Conservation (phyloP, 2,797 vertebrate species). For the Crax fasciolata region DNA sequence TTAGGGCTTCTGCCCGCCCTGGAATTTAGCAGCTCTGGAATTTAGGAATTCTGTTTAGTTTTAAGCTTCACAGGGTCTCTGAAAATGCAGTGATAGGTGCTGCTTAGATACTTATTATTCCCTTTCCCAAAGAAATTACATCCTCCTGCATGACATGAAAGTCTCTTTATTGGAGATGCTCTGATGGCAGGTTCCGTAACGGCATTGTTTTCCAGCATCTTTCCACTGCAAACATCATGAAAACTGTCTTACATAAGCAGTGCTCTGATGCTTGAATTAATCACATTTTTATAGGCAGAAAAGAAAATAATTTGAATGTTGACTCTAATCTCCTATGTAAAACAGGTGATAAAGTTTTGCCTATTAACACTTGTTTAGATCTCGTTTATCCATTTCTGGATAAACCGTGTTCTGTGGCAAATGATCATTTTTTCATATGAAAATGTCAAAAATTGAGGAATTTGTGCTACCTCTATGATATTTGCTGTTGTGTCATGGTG, state of each 20-base stretch:
- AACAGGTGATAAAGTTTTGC: constrained; percentile 73
- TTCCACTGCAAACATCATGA: neutral
- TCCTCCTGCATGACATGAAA: neutral
- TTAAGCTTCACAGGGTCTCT: neutral
- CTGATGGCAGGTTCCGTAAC: neutral
- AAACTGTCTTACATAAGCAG: constrained; percentile 6
- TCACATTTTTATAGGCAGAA: constrained; percentile 47
- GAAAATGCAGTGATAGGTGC: neutral
- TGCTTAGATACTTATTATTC: neutral
- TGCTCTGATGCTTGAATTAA: constrained; percentile 49
- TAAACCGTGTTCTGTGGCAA: constrained; percentile 10
- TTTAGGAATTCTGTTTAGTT: neutral
- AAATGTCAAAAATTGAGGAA: neutral
- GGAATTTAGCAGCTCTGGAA: neutral
- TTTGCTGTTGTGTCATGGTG: neutral
- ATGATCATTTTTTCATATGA: neutral
- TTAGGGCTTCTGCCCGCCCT: neutral
- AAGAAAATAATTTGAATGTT: neutral
- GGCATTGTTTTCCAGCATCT: neutral
- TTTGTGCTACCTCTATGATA: neutral
- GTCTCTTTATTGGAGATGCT: neutral
- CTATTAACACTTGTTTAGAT: constrained; percentile 67
- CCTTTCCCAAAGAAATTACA: neutral
- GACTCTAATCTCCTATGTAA: constrained; percentile 65
- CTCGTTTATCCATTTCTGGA: constrained; percentile 59